Base-by-base conservation (phyloP, 2,797 vertebrate species). In the Varecia variegata region DNA sequence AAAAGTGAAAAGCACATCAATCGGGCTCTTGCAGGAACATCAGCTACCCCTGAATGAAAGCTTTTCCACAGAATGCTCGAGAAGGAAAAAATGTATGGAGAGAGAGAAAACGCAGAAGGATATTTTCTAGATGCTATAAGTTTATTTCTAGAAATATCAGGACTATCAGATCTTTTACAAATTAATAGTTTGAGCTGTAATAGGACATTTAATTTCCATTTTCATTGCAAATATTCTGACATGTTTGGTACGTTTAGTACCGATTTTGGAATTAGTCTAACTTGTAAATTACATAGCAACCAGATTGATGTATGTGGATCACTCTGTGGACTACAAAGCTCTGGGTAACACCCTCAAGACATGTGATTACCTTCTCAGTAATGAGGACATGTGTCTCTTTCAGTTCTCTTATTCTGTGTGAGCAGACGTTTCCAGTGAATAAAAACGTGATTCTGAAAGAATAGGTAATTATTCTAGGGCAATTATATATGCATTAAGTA, bases 371-470 rank as follows among this genome's bases (percentile, higher is more conserved):
- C 74, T 89, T 68, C 65, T 90, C 56, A 20, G 38, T 56, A 45
- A 40, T 25, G 7, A 80, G 79, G 74, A 67, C 65, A 23, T 54
- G 67, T 82, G 23, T 80, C 85, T 71, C 67, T 94, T 84, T 87
- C 38, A 73, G 3, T 50, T 76, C 27, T 90, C 32, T 92, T 86
- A n/a, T 67, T 84, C 92, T 77, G 11, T 89, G 43, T 60, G n/a
- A 88, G 27, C 13, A 80, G 71, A 90, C 18, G 67, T 96, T 81
- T 65, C 56, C 77, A 85, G 18, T 90, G 47, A 92, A 89, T 89
- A 70, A 91, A 94, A 95, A 77, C 74, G 25, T 73, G 50, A 70
- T 93, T 90, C 56, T 88, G 56, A 62, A 82, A 32, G 25, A 88
- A 85, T 30, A 80, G 25, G 12, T 58, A 81, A 40, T 23, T 92